phyloP scores from a whole-genome alignment of 2,888 invertebrate genomes.

The Netelia inedita region DNA sequence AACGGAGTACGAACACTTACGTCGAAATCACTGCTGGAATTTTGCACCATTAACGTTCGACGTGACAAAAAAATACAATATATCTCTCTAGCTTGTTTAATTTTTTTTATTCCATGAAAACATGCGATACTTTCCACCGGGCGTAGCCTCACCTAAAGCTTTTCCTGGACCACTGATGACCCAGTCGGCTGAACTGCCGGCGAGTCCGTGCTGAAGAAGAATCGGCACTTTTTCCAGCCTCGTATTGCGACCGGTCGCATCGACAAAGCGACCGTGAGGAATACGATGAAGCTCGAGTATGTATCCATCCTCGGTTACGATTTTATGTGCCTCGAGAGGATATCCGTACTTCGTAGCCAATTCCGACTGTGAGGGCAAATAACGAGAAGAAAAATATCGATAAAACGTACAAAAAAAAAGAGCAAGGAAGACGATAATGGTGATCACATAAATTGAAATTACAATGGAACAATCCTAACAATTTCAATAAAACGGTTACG shows the following conservation, averaged over 20 bases:
- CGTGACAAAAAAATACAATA: background rate
- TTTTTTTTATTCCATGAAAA: conserved; percentile 6
- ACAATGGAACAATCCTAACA: too few species aligned
- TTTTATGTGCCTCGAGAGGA: conserved; percentile 84
- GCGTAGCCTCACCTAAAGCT: conserved; percentile 87
- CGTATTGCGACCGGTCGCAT: conserved; percentile 52
- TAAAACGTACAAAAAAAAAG: background rate
- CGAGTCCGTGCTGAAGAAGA: conserved; percentile 87
- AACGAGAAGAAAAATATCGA: background rate
- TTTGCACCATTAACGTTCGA: background rate
- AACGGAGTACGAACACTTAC: background rate
- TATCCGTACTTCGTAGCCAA: conserved; percentile 85
- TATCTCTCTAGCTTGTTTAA: background rate
- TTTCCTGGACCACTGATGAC: conserved; percentile 89
- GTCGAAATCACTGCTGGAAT: background rate
- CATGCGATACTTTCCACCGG: background rate
- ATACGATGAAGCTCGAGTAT: conserved; percentile 86
- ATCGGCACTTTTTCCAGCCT: conserved; percentile 80
- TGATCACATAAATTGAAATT: conserved; percentile 16
- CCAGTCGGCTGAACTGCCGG: conserved; percentile 90
- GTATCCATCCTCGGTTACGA: conserved; percentile 85
- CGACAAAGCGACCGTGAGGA: conserved; percentile 81
- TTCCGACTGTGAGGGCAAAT: conserved; percentile 72
- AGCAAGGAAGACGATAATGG: background rate
- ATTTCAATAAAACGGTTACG: too few species aligned